These are phyloP conservation scores for Microctenopoma steveboyesi DNA, from an alignment of 2,797 vertebrate genomes.

Conservation along the genomic window DNA sequence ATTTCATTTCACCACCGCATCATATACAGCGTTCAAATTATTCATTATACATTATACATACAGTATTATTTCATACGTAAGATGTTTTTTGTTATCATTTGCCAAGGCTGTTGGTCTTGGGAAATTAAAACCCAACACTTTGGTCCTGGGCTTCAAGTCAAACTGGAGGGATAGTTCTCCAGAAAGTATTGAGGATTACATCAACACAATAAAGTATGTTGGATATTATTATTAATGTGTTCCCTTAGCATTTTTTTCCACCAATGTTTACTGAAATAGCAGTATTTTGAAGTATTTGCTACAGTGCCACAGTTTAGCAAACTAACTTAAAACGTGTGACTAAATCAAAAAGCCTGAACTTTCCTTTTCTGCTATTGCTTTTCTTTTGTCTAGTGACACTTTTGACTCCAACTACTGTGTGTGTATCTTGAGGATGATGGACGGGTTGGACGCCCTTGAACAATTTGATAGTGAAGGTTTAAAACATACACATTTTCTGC, in stretches of 20 bases:
- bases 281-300: no score
- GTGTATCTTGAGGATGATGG: slow-evolving; percentile 82
- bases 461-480: slow-evolving; percentile 78
- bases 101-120: slow-evolving; percentile 81
- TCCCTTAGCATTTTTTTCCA: background rate
- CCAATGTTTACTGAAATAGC: no score
- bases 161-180: slow-evolving; percentile 80
- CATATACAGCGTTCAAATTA: no score
- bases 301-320: no score
- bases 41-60: no score
- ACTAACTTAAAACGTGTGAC: no score
- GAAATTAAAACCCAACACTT: slow-evolving; percentile 83
- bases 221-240: background rate
- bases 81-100: background rate
- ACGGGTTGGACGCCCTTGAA: slow-evolving; percentile 76
- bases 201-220: slow-evolving; percentile 82
- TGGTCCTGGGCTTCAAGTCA: slow-evolving; percentile 84
- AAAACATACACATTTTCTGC: background rate
- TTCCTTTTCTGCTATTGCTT: background rate
- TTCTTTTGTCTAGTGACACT: slow-evolving; percentile 71
- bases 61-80: no score
- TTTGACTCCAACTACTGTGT: slow-evolving; percentile 83
- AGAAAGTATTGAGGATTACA: slow-evolving; percentile 77
- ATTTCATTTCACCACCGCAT: no score
- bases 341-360: no score